Evolutionary conservation across 2,888 invertebrate genomes (phyloP).

Genomic region (Sepioteuthis lessoniana): DNA sequence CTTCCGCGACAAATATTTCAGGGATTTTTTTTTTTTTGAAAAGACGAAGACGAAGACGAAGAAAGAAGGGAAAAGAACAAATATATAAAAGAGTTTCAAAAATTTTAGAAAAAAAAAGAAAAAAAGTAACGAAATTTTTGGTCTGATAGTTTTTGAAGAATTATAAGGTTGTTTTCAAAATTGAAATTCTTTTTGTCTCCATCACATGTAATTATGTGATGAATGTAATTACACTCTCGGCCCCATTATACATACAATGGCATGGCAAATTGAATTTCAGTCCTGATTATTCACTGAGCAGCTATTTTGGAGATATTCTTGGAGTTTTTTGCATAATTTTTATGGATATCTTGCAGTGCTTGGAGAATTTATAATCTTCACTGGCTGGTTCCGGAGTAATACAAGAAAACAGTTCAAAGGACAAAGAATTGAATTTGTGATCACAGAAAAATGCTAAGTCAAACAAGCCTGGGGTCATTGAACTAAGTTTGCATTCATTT

Average conservation of each 20-base stretch:
- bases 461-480: neutral
- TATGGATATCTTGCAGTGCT: neutral
- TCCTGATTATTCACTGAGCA: neutral
- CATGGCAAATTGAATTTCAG: neutral
- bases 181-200: neutral
- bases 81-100: neutral
- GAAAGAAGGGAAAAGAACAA: neutral
- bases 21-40: no score
- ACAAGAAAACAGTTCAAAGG: neutral
- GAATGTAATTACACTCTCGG: neutral
- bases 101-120: neutral
- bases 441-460: neutral
- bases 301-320: neutral
- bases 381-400: neutral
- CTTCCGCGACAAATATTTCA: no score
- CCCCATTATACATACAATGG: neutral
- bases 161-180: neutral
- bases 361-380: neutral
- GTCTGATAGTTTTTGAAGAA: neutral
- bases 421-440: neutral
- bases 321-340: neutral
- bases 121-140: neutral
- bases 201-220: neutral
- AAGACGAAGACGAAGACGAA: no score
- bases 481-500: neutral